Conservation (phyloP, 2,113 vertebrate genomes). For the Pogonocichla stellata region DNA sequence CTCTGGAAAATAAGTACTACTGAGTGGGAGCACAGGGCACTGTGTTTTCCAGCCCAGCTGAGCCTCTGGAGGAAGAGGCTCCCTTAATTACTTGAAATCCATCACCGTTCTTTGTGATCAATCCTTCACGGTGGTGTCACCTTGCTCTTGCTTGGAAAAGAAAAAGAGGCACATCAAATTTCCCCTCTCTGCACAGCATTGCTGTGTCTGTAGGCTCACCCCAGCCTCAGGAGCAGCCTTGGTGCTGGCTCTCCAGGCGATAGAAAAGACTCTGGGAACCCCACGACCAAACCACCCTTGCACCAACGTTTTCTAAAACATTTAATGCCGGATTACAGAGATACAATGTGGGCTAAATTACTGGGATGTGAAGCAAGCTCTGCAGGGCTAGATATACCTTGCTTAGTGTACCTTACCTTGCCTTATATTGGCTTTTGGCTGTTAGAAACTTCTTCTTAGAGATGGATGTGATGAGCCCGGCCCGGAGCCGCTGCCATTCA, state of each 20-base stretch:
- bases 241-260: rapidly evolving
- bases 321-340: neutral
- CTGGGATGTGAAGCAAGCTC: rapidly evolving
- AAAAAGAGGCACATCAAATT: neutral
- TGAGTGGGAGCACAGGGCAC: rapidly evolving
- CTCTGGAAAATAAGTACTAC: neutral
- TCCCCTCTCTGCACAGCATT: neutral
- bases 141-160: neutral
- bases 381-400: neutral
- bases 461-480: neutral
- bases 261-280: neutral
- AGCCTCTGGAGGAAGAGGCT: neutral
- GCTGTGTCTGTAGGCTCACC: neutral
- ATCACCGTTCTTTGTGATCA: neutral
- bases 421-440: neutral
- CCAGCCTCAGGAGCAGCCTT: neutral
- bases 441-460: neutral
- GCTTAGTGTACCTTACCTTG: neutral
- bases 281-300: neutral
- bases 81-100: slow-evolving; percentile 17
- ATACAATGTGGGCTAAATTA: rapidly evolving
- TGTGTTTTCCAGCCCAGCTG: neutral
- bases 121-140: neutral
- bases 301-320: neutral
- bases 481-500: neutral